Evolutionary conservation across 1,140 invertebrate genomes (phyloP).

Genomic region (Steinernema feltiae): DNA sequence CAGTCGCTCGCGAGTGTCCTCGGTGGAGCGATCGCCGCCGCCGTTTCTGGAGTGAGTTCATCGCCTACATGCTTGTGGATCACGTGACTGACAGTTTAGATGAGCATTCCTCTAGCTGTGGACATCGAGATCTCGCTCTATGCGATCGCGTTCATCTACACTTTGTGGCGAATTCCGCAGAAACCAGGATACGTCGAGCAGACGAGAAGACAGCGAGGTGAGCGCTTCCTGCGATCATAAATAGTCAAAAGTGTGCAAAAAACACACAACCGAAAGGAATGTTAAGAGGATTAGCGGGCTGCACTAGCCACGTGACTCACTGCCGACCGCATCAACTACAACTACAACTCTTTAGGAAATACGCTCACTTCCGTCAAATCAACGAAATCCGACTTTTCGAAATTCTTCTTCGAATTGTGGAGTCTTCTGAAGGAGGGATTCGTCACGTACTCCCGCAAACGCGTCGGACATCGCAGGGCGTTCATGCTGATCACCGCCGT

Average conservation of each 20-base stretch:
- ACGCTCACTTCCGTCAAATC: slow-evolving; percentile 8
- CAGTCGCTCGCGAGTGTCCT: slow-evolving; percentile 35
- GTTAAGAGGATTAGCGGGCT: slow-evolving; percentile 11
- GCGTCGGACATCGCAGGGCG: slow-evolving; percentile 40
- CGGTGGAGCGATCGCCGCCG: slow-evolving; percentile 35
- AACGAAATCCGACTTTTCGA: background rate
- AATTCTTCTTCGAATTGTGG: slow-evolving; percentile 35
- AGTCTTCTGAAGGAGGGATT: slow-evolving; percentile 30
- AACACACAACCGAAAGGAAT: no score
- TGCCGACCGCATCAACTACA: slow-evolving; percentile 10
- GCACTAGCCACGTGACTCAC: no score
- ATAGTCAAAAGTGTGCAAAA: no score
- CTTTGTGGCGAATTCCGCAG: slow-evolving; percentile 40
- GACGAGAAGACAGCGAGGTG: background rate
- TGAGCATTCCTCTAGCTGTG: slow-evolving; percentile 32
- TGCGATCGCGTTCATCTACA: slow-evolving; percentile 38
- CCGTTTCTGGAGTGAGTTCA: background rate
- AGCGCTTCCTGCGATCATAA: no score
- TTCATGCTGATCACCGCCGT: slow-evolving; percentile 39
- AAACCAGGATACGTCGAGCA: background rate
- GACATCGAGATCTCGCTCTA: slow-evolving; percentile 42
- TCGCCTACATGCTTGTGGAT: background rate
- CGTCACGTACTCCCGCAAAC: slow-evolving; percentile 23
- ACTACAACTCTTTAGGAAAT: slow-evolving; percentile 18
- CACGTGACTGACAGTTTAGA: background rate